Base-by-base conservation (phyloP, 2,113 vertebrate genomes). In the Nestor notabilis region DNA sequence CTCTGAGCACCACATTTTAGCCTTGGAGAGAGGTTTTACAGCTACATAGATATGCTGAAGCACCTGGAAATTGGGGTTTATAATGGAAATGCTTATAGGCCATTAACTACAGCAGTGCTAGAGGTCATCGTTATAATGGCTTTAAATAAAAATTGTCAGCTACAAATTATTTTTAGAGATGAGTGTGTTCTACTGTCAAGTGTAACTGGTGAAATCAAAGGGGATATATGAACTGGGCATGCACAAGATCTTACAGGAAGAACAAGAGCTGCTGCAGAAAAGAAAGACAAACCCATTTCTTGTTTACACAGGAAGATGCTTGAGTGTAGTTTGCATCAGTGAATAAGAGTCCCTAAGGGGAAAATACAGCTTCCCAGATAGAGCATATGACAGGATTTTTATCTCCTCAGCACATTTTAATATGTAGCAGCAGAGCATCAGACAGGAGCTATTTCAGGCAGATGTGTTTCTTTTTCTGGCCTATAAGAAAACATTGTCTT, bases 91-190 rank as follows among this genome's bases (percentile, higher is more conserved):
- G 83, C 95, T 94, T 89, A 95, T 92, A 97, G 92, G 87, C 93
- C 91, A 96, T 97, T 96, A 96, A 87, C 68, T 78, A 72, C 84
- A 83, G 90, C 94, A 50, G 90, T 90, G 95, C 81, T 92, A 79
- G 83, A 95, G 96, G 97, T 96, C 95, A 93, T 60, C 0, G 4
- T 86, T 72, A 85, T 84, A 93, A 93, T 83, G 78, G 83, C 88
- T 96, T 97, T 96, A 95, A 97, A 95, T 95, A 95, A 95, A 97
- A 96, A 87, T 60, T 74, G 94, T 72, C 90, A 89, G 94, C 91
- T 55, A 84, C 95, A 95, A 96, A 96, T 97, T 94, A 95, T 95
- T 96, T 89, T 87, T 91, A 89, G 89, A 87, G 89, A 93, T 66
- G 91, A 91, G 83, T 55, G 56, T 76, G 85, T 84, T 89, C 85